phyloP scores from a whole-genome alignment of 2,113 vertebrate species.

The Malurus cyaneus region DNA sequence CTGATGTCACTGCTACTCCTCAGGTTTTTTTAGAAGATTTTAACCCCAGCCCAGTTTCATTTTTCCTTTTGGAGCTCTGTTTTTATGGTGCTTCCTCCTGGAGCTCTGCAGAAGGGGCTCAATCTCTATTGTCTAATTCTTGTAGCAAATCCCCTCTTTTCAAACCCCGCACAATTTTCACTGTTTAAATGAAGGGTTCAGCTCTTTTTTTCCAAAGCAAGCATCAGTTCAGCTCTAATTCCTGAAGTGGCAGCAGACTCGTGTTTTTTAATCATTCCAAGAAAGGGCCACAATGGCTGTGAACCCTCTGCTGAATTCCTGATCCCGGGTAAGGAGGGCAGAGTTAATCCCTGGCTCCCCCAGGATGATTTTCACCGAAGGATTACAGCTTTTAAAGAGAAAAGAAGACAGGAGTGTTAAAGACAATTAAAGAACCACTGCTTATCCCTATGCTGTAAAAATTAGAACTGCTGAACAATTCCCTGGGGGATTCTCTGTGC shows the following conservation, averaged over 20 bases:
- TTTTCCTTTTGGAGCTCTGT: neutral
- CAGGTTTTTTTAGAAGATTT: fast-evolving
- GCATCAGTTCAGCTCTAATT: neutral
- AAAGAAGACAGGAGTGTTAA: neutral
- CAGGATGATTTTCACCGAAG: neutral
- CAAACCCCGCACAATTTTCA: neutral
- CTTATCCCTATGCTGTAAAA: neutral
- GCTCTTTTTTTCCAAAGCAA: neutral
- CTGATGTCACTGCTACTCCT: neutral
- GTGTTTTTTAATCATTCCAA: neutral
- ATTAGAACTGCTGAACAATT: neutral
- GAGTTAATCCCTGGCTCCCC: neutral
- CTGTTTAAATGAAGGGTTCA: neutral
- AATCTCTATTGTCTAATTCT: fast-evolving
- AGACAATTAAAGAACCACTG: neutral
- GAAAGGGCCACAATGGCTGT: neutral
- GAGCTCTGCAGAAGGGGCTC: neutral
- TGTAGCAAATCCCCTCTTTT: neutral
- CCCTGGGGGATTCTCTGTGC: neutral
- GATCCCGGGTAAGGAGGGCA: too few species aligned
- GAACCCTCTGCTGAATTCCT: neutral
- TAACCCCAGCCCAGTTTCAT: neutral
- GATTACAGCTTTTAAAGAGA: neutral
- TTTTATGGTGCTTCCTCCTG: neutral
- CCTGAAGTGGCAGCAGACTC: neutral